phyloP scores from a whole-genome alignment of 2,797 vertebrate species.

The Esox masquinongy region DNA sequence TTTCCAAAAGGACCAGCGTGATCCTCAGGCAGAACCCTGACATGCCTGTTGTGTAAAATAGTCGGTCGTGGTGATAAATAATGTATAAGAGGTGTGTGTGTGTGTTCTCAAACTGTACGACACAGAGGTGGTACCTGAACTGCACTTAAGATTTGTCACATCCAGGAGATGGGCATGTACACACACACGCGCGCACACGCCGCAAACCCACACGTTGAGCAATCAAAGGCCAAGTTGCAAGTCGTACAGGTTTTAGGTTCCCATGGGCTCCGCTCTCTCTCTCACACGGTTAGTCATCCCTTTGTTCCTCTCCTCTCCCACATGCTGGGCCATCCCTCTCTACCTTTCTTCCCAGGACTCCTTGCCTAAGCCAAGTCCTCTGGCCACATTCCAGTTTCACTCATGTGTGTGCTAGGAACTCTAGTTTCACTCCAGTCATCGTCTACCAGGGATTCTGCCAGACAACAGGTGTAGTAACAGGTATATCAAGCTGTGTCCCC shows the following conservation, averaged over 20 bases:
- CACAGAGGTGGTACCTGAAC: too few species aligned
- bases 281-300: constrained; percentile 69
- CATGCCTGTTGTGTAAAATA: too few species aligned
- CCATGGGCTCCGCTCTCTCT: constrained; percentile 60
- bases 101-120: too few species aligned
- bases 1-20: too few species aligned
- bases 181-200: constrained; percentile 27
- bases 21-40: too few species aligned
- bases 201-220: constrained; percentile 57
- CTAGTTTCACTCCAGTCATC: constrained; percentile 73
- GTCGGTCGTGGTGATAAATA: too few species aligned
- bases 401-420: constrained; percentile 24
- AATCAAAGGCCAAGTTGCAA: constrained; percentile 59
- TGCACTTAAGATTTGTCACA: too few species aligned
- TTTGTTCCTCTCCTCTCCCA: constrained; percentile 54
- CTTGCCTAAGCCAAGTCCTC: constrained; percentile 49
- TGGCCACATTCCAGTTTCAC: constrained; percentile 79
- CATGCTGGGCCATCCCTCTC: constrained; percentile 38
- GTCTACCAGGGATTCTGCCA: constrained; percentile 67
- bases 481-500: constrained; percentile 33
- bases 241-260: constrained; percentile 76
- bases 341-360: constrained; percentile 59
- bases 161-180: too few species aligned
- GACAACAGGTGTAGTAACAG: constrained; percentile 71
- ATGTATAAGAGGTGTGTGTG: too few species aligned